phyloP scores from a whole-genome alignment of 2,797 vertebrate genomes.

The Scolopax bukidnonensis region DNA sequence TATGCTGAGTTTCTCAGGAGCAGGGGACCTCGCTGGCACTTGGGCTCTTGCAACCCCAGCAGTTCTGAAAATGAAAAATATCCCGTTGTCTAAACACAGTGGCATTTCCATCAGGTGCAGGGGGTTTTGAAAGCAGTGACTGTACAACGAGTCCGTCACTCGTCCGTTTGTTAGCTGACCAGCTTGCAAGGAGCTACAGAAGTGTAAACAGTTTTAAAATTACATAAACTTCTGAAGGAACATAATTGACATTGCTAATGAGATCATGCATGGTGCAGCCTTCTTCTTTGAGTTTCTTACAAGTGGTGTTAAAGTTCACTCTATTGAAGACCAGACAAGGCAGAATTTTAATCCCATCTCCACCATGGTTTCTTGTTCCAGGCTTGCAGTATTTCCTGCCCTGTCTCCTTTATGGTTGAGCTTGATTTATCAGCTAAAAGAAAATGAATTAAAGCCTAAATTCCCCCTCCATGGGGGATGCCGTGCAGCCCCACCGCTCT shows the following conservation, averaged over 20 bases:
- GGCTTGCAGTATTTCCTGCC: background rate
- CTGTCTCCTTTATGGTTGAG: background rate
- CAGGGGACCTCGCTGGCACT: background rate
- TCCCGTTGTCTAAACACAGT: rapidly evolving
- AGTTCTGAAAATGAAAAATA: background rate
- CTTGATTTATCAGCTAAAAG: background rate
- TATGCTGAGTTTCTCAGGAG: background rate
- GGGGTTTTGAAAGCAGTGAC: background rate
- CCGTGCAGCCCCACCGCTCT: rapidly evolving
- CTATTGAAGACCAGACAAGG: background rate
- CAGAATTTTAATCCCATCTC: background rate
- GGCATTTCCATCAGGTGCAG: rapidly evolving
- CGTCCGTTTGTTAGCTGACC: rapidly evolving
- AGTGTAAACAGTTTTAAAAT: background rate
- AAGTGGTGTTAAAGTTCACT: background rate
- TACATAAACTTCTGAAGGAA: background rate
- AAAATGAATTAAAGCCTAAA: background rate
- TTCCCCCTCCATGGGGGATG: background rate
- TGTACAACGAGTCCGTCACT: rapidly evolving
- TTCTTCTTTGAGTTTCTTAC: background rate
- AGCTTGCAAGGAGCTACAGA: background rate
- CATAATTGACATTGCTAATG: background rate
- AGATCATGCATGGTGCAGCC: background rate
- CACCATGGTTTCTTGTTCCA: rapidly evolving
- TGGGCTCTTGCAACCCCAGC: background rate